Evolutionary conservation across 2,113 vertebrate genomes (phyloP).

Genomic region (Circaetus gallicus): DNA sequence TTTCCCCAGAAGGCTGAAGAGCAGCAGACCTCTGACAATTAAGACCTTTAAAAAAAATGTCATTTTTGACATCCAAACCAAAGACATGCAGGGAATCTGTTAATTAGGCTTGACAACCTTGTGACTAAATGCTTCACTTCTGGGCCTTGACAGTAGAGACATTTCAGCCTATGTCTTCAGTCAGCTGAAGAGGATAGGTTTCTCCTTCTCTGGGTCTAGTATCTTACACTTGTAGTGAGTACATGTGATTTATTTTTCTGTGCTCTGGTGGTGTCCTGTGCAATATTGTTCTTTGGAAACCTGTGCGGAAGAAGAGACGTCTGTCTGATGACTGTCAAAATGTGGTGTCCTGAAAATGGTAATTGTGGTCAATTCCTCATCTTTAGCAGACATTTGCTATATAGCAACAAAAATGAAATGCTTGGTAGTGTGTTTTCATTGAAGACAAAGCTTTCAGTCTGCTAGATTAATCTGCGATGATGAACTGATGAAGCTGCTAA

Average conservation of each 20-base stretch:
- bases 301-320: background rate
- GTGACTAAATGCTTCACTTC: background rate
- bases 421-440: background rate
- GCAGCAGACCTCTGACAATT: background rate
- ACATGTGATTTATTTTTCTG: background rate
- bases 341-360: background rate
- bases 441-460: background rate
- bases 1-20: background rate
- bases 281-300: background rate
- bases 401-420: background rate
- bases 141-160: background rate
- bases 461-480: background rate
- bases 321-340: background rate
- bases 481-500: background rate
- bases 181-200: background rate
- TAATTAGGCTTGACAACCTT: background rate
- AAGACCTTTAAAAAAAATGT: background rate
- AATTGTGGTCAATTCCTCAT: background rate
- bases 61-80: constrained; percentile 1
- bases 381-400: background rate
- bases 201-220: background rate
- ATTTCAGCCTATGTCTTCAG: background rate
- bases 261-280: background rate
- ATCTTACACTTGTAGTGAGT: background rate
- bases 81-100: background rate